Evolutionary conservation across 2,888 invertebrate genomes (phyloP).

Genomic region (Epicampocera succincta): DNA sequence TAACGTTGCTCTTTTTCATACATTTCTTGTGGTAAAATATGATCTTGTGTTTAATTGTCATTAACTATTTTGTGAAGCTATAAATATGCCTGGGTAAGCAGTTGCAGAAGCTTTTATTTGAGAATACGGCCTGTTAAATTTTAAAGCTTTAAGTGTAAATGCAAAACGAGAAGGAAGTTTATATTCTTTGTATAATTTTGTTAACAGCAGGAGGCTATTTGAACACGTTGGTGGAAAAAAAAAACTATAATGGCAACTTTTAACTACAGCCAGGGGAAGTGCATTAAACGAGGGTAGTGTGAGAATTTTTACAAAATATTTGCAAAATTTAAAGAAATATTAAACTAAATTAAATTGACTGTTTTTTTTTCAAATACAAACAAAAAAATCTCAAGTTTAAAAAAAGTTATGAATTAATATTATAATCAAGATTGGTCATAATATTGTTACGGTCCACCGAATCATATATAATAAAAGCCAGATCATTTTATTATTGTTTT

Average conservation of each 20-base stretch:
- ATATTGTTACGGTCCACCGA: no score
- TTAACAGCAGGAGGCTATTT: constrained; percentile 55
- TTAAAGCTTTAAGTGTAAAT: constrained; percentile 34
- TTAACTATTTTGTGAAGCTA: constrained; percentile 58
- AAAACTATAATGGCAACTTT: constrained; percentile 31
- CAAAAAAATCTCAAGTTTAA: no score
- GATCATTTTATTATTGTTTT: no score
- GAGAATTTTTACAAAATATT: neutral
- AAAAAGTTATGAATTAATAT: no score
- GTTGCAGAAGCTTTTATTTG: constrained; percentile 46
- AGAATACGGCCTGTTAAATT: constrained; percentile 10
- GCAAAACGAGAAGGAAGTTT: constrained; percentile 16
- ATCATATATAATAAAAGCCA: no score
- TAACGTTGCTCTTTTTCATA: constrained; percentile 19
- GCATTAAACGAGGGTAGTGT: neutral
- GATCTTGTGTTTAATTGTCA: constrained; percentile 66
- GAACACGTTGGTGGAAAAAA: neutral
- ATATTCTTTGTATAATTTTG: constrained; percentile 45
- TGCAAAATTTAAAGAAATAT: no score
- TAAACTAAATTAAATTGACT: no score
- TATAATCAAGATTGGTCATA: no score
- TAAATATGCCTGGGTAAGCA: constrained; percentile 47
- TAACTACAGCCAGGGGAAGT: neutral
- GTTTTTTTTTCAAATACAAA: no score
- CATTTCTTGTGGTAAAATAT: constrained; percentile 61